phyloP scores from a whole-genome alignment of 2,888 invertebrate genomes.

The Eupeodes latifasciatus region DNA sequence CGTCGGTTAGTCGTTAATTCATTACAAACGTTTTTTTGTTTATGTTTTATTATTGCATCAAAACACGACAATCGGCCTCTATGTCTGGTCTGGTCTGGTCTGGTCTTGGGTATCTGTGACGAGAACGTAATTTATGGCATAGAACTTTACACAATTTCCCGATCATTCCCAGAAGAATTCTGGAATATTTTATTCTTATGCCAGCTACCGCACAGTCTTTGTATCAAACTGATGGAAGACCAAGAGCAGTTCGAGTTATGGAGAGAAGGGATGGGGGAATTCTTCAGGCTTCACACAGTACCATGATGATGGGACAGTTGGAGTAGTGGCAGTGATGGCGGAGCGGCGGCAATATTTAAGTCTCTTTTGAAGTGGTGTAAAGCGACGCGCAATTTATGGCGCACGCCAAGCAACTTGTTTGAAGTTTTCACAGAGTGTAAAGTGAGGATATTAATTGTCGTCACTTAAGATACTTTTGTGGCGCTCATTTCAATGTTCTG shows the following conservation, averaged over 20 bases:
- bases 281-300: too few species aligned
- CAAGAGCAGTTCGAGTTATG: background rate
- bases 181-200: conserved; percentile 21
- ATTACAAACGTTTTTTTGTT: conserved; percentile 50
- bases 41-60: conserved; percentile 48
- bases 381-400: conserved; percentile 72
- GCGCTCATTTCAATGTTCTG: conserved; percentile 36
- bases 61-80: conserved; percentile 54
- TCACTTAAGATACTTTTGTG: conserved; percentile 74
- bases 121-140: conserved; percentile 67
- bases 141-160: conserved; percentile 49
- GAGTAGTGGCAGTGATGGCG: background rate
- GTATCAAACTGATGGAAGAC: background rate
- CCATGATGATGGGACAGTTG: background rate
- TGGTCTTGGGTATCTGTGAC: conserved; percentile 46
- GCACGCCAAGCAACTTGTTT: conserved; percentile 73
- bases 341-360: background rate
- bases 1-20: conserved; percentile 74
- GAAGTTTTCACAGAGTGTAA: conserved; percentile 56
- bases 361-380: conserved; percentile 66
- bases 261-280: background rate
- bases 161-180: conserved; percentile 49
- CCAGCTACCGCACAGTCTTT: background rate
- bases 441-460: conserved; percentile 69
- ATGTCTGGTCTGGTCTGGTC: conserved; percentile 5